Conservation (phyloP, 1,140 invertebrate species). For the Zaprionus kolodkinae region DNA sequence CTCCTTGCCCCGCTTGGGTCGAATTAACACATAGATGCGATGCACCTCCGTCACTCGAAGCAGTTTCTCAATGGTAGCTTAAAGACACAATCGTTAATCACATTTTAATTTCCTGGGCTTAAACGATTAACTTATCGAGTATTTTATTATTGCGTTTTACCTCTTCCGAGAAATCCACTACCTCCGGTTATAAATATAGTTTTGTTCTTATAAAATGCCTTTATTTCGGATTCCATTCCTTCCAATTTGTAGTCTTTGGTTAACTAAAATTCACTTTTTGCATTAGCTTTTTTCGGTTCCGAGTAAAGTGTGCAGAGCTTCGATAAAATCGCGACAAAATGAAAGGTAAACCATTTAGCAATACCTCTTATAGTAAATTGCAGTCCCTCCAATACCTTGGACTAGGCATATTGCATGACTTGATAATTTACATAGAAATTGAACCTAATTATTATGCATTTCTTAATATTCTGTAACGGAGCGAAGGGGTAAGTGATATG, state of each 20-base stretch:
- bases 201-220: conserved; percentile 86
- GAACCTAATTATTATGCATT: too few species aligned
- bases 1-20: conserved; percentile 90
- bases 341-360: background rate
- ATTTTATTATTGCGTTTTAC: conserved; percentile 44
- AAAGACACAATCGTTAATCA: background rate
- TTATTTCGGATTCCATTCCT: conserved; percentile 77
- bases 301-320: too few species aligned
- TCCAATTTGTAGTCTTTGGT: background rate
- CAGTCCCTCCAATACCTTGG: background rate
- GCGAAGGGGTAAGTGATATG: too few species aligned
- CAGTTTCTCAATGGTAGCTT: conserved; percentile 91
- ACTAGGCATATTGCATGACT: background rate
- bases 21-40: conserved; percentile 90
- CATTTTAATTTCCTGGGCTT: background rate
- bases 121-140: background rate
- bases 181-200: conserved; percentile 88
- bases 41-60: conserved; percentile 89
- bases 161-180: conserved; percentile 91
- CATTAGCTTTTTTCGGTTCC: too few species aligned
- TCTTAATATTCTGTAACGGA: too few species aligned
- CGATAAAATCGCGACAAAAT: background rate
- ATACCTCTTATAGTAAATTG: background rate
- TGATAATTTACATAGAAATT: too few species aligned
- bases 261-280: background rate